Evolutionary conservation across 2,113 vertebrate species (phyloP).

Genomic region (Piaya cayana): DNA sequence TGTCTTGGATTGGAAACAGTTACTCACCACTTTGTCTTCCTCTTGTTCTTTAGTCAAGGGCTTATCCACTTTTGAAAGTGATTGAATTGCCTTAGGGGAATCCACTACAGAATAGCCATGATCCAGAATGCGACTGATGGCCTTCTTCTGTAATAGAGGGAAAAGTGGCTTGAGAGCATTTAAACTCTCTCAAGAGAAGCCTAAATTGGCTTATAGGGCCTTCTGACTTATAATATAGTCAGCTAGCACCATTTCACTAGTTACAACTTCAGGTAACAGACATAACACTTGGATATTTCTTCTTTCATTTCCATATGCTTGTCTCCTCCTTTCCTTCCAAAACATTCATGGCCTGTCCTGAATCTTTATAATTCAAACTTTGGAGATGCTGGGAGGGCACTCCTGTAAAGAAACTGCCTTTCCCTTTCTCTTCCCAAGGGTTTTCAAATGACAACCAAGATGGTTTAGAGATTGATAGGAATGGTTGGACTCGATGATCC

Average conservation of each 20-base stretch:
- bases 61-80: neutral
- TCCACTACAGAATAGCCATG: neutral
- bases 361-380: neutral
- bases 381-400: neutral
- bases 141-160: neutral
- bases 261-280: neutral
- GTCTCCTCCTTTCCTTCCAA: neutral
- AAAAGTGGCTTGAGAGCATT: neutral
- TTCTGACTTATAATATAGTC: neutral
- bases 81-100: neutral
- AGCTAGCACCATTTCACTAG: neutral
- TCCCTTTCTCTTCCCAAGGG: neutral
- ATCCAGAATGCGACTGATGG: neutral
- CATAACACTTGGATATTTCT: neutral
- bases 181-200: neutral
- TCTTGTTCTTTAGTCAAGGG: neutral
- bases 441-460: neutral
- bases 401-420: neutral
- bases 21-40: constrained; percentile 38
- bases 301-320: neutral
- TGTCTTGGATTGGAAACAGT: neutral
- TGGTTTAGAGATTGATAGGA: no score
- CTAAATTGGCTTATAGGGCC: neutral
- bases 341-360: neutral
- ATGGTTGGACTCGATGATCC: no score